These are phyloP conservation scores for Colletes collaris DNA, from an alignment of 2,888 invertebrate species.

Conservation along the genomic window DNA sequence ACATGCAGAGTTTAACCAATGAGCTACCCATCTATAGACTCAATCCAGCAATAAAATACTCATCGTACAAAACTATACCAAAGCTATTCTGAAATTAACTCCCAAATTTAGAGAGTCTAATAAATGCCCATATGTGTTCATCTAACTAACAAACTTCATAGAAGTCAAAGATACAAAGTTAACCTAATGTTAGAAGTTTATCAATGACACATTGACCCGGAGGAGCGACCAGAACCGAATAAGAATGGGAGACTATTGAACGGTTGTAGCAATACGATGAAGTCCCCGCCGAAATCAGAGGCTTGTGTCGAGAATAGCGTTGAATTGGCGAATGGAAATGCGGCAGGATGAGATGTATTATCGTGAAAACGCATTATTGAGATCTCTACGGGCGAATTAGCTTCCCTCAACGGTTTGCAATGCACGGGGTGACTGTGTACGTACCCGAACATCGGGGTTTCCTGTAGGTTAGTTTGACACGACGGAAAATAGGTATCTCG, in stretches of 20 bases:
- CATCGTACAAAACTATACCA: too few species aligned
- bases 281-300: slow-evolving; percentile 18
- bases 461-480: slow-evolving; percentile 59
- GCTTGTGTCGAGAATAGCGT: slow-evolving; percentile 4
- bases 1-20: too few species aligned
- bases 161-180: neutral
- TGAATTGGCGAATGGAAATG: slow-evolving; percentile 51
- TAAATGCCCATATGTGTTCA: too few species aligned
- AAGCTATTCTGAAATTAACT: too few species aligned
- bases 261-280: neutral
- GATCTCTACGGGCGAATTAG: slow-evolving; percentile 78
- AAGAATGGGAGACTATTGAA: neutral
- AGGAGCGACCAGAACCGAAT: neutral
- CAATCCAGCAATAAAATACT: too few species aligned
- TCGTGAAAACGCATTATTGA: slow-evolving; percentile 77
- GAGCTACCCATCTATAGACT: too few species aligned
- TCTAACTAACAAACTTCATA: too few species aligned
- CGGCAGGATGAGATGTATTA: slow-evolving; percentile 55
- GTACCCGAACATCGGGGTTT: slow-evolving; percentile 50
- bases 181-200: neutral
- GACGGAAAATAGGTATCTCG: slow-evolving; percentile 55
- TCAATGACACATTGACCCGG: neutral
- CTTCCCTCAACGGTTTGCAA: slow-evolving; percentile 61
- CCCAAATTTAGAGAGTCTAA: too few species aligned
- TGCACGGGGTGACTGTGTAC: slow-evolving; percentile 44